Evolutionary conservation across 2,113 vertebrate genomes (phyloP).

Genomic region (Tonatia bakeri): DNA sequence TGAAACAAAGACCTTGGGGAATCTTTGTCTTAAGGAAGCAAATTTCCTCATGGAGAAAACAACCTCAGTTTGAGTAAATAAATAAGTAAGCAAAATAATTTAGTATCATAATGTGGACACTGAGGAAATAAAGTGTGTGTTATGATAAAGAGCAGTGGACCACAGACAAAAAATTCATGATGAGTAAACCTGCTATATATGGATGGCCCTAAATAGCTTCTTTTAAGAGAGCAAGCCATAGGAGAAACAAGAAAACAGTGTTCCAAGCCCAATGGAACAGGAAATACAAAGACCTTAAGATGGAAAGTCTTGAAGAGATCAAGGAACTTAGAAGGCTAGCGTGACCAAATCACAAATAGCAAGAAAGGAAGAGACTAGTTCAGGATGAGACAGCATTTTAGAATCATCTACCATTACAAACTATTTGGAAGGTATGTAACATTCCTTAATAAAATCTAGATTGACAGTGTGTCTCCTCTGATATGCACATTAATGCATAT

Average conservation of each 20-base stretch:
- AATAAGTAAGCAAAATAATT: neutral
- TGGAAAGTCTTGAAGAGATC: neutral
- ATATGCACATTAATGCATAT: constrained; percentile 36
- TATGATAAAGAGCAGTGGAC: neutral
- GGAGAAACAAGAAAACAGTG: neutral
- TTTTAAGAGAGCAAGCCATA: neutral
- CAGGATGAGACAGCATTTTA: neutral
- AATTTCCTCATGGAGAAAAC: neutral
- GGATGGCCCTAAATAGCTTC: neutral
- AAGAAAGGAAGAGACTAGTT: neutral
- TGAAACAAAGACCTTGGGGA: neutral
- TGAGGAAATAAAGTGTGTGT: neutral
- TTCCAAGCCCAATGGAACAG: neutral
- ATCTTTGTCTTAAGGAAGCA: neutral
- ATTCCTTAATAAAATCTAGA: constrained; percentile 33
- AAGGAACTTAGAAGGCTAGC: neutral
- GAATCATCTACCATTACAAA: neutral
- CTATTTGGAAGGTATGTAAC: neutral
- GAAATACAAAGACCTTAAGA: neutral
- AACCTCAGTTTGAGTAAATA: neutral
- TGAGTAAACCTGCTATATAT: neutral
- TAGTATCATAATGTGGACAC: neutral
- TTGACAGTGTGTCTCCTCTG: constrained; percentile 6
- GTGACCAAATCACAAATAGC: neutral
- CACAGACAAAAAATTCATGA: neutral